Percentiles rank a stretch among this genome's conserved stretches.
These are phyloP conservation scores for Antigone vipio DNA, from an alignment of 2,113 vertebrate species.

Conservation along the genomic window DNA sequence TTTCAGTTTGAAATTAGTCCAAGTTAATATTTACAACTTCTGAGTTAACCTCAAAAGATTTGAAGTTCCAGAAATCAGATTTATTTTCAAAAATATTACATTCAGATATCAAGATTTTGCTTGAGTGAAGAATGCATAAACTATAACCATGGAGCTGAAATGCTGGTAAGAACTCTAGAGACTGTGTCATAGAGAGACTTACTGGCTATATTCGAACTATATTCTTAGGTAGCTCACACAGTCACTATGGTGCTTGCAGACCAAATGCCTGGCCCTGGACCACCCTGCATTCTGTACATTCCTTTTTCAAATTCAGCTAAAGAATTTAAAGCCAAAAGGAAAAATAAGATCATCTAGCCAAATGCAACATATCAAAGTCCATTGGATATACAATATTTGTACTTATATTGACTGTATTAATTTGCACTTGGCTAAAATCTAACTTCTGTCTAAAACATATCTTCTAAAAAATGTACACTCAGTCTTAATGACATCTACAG, in stretches of 20 bases:
- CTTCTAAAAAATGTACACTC: background rate
- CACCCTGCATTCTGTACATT: background rate
- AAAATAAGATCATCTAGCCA: background rate
- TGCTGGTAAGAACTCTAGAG: background rate
- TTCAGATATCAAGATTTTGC: background rate
- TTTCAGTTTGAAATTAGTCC: background rate
- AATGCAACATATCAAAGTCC: background rate
- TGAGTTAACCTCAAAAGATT: background rate
- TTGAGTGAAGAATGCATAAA: background rate
- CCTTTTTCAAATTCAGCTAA: background rate
- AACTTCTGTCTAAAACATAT: background rate
- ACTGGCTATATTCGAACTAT: background rate
- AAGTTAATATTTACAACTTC: background rate
- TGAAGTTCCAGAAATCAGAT: background rate
- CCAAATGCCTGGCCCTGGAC: background rate
- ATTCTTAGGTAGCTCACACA: background rate
- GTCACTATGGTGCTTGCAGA: background rate
- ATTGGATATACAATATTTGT: background rate
- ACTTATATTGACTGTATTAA: background rate
- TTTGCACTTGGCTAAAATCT: background rate
- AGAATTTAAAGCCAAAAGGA: background rate
- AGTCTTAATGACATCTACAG: background rate
- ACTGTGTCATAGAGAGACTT: background rate
- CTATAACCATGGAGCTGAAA: background rate
- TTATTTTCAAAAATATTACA: background rate